These are phyloP conservation scores for Belonocnema kinseyi DNA, from an alignment of 1,140 invertebrate genomes.

Conservation along the genomic window DNA sequence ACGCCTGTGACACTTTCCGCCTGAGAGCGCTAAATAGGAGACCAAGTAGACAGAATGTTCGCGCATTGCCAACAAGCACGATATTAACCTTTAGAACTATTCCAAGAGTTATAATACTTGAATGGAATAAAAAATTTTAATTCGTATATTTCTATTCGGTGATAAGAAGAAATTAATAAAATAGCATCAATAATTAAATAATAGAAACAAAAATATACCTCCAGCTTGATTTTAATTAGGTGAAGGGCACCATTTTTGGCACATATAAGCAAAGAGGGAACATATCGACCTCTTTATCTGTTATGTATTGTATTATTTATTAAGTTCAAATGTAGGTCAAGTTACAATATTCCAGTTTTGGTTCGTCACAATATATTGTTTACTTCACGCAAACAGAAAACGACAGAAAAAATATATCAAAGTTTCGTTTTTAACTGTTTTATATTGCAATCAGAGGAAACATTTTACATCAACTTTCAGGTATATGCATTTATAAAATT, in stretches of 20 bases:
- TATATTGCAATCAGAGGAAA: no score
- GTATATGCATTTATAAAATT: no score
- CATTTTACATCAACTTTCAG: no score
- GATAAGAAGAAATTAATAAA: background rate
- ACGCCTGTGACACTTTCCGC: no score
- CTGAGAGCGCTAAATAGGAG: no score
- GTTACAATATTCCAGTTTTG: no score
- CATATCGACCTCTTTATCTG: slow-evolving; percentile 14
- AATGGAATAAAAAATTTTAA: background rate
- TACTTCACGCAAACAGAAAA: background rate
- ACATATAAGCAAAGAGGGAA: slow-evolving; percentile 1
- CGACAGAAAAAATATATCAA: no score
- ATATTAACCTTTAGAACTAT: background rate
- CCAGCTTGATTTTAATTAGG: slow-evolving; percentile 16
- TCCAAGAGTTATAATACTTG: background rate
- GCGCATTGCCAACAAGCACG: no score
- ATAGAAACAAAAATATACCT: slow-evolving; percentile 10
- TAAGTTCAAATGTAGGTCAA: background rate
- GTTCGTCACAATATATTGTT: no score
- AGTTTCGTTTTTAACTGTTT: background rate
- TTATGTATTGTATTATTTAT: slow-evolving; percentile 15
- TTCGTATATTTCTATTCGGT: background rate
- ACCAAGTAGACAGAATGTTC: no score
- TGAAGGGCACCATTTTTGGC: slow-evolving; percentile 21
- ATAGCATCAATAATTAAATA: background rate